Evolutionary conservation across 1,140 invertebrate species (phyloP), one percentile per base, ranked within the genome.

Genomic region (Brachionus paranguensis): DNA sequence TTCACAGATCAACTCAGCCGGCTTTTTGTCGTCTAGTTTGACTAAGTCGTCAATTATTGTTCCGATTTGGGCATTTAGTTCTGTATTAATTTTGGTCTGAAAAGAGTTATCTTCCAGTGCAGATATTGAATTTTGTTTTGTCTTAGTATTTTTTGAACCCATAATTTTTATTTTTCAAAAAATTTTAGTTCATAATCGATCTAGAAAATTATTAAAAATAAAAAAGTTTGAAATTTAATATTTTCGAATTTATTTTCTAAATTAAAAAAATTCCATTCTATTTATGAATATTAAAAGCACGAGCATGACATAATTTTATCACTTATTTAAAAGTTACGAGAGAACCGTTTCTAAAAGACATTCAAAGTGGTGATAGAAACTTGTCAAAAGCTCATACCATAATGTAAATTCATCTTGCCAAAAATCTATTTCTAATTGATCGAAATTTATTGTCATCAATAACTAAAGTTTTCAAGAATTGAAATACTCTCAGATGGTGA

Each of bases 111-210:
- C 72, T 12, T 76, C 72, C 12, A 50, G 11, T 20, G 72, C 72
- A 20, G 45, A 76, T 27, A 76, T 47, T 27, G 72, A 76, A 50
- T 50, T 76, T 27, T n/a, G 24, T n/a, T 76, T 76, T 12, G 2
- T 27, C 33, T 76, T 76, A 47, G 72, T 50, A 12, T 76, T 24
- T 76, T 76, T 76, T 11, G 45, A 76, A n/a, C 72, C 72, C 72
- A 76, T 76, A 33, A 12, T 41, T 74, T 74, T 72, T 17, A 43
- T 41, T 74, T n/a, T 72, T 37, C n/a, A 0, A 37, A 37, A 45
- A 74, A 74, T 20, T 20, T 74, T 14, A 43, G 33, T 33, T 60
- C 53, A 60, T 60, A 29, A 68, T 68, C 29, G 65, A 41, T 68
- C 65, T 60, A 60, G 17, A 6, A 60, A 47, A 47, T 14, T 12